A percentile compares a stretch with the other conserved stretches of the same genome.
Conservation (phyloP, 2,113 vertebrate species). For the Seriola aureovittata region DNA sequence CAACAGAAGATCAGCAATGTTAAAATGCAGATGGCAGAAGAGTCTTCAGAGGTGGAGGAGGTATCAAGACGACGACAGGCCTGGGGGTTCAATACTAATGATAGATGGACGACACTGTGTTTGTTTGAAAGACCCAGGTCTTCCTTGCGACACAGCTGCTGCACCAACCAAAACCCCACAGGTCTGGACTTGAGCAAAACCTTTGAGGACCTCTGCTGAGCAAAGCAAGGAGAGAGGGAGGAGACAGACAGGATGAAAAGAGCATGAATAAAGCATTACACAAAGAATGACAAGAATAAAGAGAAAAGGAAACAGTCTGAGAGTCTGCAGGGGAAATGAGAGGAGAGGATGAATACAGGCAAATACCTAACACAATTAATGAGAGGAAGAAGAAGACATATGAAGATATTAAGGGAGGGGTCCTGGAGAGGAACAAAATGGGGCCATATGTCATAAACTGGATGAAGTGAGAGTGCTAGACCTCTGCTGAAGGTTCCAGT, state of each 20-base stretch:
- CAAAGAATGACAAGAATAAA: constrained; percentile 5
- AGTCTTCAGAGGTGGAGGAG: neutral
- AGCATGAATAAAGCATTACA: neutral
- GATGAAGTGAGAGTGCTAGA: constrained; percentile 26
- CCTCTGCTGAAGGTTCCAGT: constrained; percentile 49
- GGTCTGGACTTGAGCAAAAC: constrained; percentile 45
- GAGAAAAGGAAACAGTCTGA: constrained; percentile 10
- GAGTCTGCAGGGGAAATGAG: neutral
- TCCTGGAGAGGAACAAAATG: constrained; percentile 9
- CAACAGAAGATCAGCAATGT: too few relatives aligned
- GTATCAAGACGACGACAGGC: constrained; percentile 5
- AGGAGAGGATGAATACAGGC: neutral
- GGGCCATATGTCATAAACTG: constrained; percentile 33
- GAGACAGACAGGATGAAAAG: neutral
- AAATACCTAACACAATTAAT: constrained; percentile 8
- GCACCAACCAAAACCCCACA: constrained; percentile 10
- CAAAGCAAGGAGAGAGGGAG: neutral
- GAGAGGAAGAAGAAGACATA: constrained; percentile 27
- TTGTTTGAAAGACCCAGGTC: neutral
- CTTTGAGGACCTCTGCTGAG: constrained; percentile 2
- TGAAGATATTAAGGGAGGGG: constrained; percentile 42
- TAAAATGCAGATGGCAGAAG: neutral
- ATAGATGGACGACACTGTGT: neutral
- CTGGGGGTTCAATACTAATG: neutral
- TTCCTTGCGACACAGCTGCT: neutral